These are phyloP conservation scores for Linyphia triangularis DNA, from an alignment of 2,888 invertebrate species.

Conservation along the genomic window DNA sequence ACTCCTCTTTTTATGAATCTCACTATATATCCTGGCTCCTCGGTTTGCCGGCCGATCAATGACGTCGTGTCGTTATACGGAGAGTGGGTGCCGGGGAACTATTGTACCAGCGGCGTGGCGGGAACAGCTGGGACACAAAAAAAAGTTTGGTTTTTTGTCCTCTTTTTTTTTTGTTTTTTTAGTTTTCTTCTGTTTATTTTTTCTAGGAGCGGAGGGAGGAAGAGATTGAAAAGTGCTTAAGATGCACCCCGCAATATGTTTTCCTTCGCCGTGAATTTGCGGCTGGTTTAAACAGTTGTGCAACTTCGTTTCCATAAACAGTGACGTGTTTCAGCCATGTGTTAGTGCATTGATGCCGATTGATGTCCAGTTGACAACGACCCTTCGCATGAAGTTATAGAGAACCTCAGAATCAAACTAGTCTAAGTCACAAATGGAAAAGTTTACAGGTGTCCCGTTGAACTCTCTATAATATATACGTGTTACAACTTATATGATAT, in stretches of 20 bases:
- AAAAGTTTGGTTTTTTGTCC: constrained; percentile 14
- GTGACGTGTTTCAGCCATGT: too few relatives aligned
- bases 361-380: too few relatives aligned
- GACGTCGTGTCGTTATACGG: constrained; percentile 13
- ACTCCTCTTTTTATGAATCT: constrained; percentile 38
- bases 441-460: too few relatives aligned
- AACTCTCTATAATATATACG: too few relatives aligned
- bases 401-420: too few relatives aligned
- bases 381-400: too few relatives aligned
- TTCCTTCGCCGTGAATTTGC: neutral
- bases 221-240: constrained; percentile 62
- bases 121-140: constrained; percentile 51
- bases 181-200: neutral
- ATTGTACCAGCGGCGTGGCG: constrained; percentile 50
- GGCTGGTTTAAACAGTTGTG: neutral
- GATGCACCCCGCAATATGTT: constrained; percentile 22
- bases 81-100: constrained; percentile 18
- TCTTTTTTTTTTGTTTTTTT: constrained; percentile 8
- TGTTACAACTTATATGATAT: too few relatives aligned
- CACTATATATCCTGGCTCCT: constrained; percentile 14
- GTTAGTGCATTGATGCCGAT: too few relatives aligned
- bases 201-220: constrained; percentile 11
- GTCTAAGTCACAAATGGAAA: too few relatives aligned
- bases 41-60: constrained; percentile 35
- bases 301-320: neutral